Evolutionary conservation across 2,888 invertebrate genomes (phyloP), one percentile per base, ranked within the genome.

Genomic region (Oegoconia quadripuncta): DNA sequence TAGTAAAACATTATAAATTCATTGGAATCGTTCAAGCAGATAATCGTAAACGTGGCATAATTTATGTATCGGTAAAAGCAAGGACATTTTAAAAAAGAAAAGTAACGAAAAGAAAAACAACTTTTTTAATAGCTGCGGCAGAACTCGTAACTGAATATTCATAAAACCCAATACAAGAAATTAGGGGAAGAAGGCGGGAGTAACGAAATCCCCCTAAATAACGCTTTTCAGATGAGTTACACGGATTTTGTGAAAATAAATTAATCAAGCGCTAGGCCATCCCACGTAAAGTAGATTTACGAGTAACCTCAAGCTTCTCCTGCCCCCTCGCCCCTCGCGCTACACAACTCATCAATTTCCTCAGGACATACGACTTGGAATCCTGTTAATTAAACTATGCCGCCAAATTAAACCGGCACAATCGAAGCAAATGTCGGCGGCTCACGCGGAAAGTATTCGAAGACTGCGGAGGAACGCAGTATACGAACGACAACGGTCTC

Each of bases 261-360:
- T 82, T 77, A 81, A 83, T 81, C 76, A 78, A 71, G 52, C 55
- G 63, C 59, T 53, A 54, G 64, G 60, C 63, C 62, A 59, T 61
- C 68, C 67, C 65, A 64, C 70, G 74, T 68, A 68, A 65, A 62
- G 61, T 68, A 74, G 75, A 81, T 79, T 81, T 80, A 81, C 77
- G 74, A 74, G 69, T 61, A 64, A 60, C 63, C 66, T 52, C 53
- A 48, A 42, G 42, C 37, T 43, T 41, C 38, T 39, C 44, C 35
- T 42, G 37, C 41, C 34, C 29, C 33, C 43, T 36, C 41, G 34
- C 49, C 50, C 33, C 46, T 58, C 57, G 37, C 64, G 61, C 68
- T 65, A 80, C 73, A 77, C 78, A 72, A 73, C 75, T 81, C 83
- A 84, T 83, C 79, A 81, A 83, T 83, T 82, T 74, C 68, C 70